A percentile compares a stretch with the other conserved stretches of the same genome.
Conservation (phyloP, 2,888 invertebrate species). For the Oscheius sp. region DNA sequence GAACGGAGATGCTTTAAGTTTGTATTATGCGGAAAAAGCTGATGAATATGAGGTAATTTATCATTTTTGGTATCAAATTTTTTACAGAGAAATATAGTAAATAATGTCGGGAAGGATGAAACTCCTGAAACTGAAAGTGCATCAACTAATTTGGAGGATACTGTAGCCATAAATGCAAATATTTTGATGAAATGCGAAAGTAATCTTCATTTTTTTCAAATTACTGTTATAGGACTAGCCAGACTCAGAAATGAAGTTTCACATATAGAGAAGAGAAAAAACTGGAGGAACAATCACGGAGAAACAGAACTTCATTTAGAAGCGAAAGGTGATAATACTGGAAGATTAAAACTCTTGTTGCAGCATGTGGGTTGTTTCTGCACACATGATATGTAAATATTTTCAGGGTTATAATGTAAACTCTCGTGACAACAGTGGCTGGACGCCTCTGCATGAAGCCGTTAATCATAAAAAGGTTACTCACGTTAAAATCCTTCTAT, state of each 20-base stretch:
- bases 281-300: constrained; percentile 19
- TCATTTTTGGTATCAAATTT: not conserved
- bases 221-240: not conserved
- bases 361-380: not conserved
- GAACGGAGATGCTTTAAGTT: not conserved
- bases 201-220: not conserved
- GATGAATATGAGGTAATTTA: not conserved
- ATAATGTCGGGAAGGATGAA: not conserved
- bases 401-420: constrained; percentile 2
- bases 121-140: not conserved
- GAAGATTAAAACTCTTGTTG: not conserved
- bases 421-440: constrained; percentile 21
- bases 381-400: not conserved
- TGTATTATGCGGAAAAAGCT: not conserved
- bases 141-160: not conserved
- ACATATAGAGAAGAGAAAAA: constrained; percentile 8
- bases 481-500: constrained; percentile 7
- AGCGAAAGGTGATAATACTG: constrained; percentile 11
- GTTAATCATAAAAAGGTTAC: constrained; percentile 4
- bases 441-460: constrained; percentile 22
- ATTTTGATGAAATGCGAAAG: constrained; percentile 7
- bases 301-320: constrained; percentile 22
- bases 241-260: not conserved
- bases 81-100: not conserved
- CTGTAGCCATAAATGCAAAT: not conserved